Conservation (phyloP, 2,113 vertebrate species). For the Clarias magur region DNA sequence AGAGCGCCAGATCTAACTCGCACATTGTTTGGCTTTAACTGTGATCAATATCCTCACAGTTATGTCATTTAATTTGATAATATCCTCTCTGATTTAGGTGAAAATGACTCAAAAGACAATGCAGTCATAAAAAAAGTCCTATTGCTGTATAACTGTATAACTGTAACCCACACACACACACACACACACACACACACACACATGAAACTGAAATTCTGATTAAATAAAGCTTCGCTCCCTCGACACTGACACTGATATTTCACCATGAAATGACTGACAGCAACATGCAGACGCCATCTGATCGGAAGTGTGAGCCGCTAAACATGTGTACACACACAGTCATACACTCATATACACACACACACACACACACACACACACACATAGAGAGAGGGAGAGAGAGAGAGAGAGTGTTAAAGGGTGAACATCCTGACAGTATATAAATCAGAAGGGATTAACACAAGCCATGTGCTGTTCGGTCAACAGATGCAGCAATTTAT, state of each 20-base stretch:
- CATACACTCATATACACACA: slow-evolving; percentile 18
- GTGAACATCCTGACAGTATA: slow-evolving; percentile 63
- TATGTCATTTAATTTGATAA: no score
- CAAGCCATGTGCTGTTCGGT: slow-evolving; percentile 42
- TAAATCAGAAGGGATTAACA: slow-evolving; percentile 68
- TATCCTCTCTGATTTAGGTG: neutral
- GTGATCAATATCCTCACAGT: no score
- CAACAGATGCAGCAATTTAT: slow-evolving; percentile 55
- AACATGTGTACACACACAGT: slow-evolving; percentile 28
- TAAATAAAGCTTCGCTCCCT: neutral
- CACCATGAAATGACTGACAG: slow-evolving; percentile 28
- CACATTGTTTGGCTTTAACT: neutral
- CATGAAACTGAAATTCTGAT: neutral
- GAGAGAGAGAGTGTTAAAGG: slow-evolving; percentile 53
- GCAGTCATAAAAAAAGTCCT: neutral
- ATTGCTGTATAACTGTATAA: no score
- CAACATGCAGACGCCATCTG: slow-evolving; percentile 25
- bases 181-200: slow-evolving; percentile 26
- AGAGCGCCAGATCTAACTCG: neutral
- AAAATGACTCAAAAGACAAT: neutral
- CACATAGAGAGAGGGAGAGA: slow-evolving; percentile 14
- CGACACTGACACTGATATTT: neutral
- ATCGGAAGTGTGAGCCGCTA: slow-evolving; percentile 20
- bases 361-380: slow-evolving; percentile 13
- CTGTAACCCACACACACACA: slow-evolving; percentile 14